These are phyloP conservation scores for Scarus forsteni DNA, from an alignment of 2,797 vertebrate genomes.

Conservation along the genomic window DNA sequence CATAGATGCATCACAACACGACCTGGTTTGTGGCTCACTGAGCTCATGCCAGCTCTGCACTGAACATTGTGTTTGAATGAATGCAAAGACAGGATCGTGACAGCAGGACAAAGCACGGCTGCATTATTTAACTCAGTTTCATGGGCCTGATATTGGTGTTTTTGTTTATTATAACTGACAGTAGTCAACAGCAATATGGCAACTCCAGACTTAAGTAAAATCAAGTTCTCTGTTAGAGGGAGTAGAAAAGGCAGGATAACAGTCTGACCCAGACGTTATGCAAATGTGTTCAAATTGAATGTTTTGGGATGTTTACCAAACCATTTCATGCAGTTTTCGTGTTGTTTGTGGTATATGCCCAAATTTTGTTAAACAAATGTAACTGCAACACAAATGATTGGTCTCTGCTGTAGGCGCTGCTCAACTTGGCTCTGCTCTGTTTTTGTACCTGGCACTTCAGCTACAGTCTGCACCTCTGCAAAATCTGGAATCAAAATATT, in stretches of 20 bases:
- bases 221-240: background rate
- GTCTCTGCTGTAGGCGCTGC: too few relatives aligned
- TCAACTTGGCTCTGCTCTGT: too few relatives aligned
- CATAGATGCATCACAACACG: constrained; percentile 23
- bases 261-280: background rate
- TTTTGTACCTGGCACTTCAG: too few relatives aligned
- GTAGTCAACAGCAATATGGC: background rate
- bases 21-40: constrained; percentile 13
- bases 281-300: constrained; percentile 14
- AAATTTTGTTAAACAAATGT: background rate
- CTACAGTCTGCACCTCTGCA: too few relatives aligned
- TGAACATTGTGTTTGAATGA: constrained; percentile 50
- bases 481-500: too few relatives aligned
- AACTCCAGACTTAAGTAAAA: constrained; percentile 1
- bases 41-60: constrained; percentile 58
- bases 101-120: background rate
- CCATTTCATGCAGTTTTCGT: constrained; percentile 13
- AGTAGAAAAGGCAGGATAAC: background rate
- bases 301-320: constrained; percentile 12
- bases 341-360: background rate
- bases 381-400: too few relatives aligned
- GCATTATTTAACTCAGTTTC: constrained; percentile 32
- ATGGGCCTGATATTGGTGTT: constrained; percentile 24
- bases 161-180: background rate
- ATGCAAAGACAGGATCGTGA: background rate